A percentile compares a stretch with the other conserved stretches of the same genome.
phyloP scores from a whole-genome alignment of 2,888 invertebrate species.

The Philaethria dido region DNA sequence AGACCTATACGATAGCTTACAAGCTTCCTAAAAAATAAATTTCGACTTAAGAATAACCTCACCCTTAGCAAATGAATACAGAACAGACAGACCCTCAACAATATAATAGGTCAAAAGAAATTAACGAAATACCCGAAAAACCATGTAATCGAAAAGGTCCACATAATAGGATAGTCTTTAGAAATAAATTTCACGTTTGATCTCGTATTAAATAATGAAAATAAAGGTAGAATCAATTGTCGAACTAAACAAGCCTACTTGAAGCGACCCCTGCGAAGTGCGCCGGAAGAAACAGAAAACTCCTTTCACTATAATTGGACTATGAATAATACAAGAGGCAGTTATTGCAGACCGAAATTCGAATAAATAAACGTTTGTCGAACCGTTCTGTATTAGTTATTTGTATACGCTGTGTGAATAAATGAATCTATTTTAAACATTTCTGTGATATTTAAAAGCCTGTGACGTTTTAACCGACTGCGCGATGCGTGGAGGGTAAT shows the following conservation, averaged over 20 bases:
- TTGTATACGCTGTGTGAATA: constrained; percentile 30
- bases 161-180: constrained; percentile 44
- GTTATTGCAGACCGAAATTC: constrained; percentile 74
- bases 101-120: constrained; percentile 26
- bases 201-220: constrained; percentile 73
- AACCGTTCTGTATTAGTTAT: constrained; percentile 43
- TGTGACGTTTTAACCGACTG: too few relatives aligned
- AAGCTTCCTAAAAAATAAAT: background rate
- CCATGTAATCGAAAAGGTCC: constrained; percentile 30
- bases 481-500: too few relatives aligned
- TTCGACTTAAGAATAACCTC: background rate
- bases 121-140: constrained; percentile 27
- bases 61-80: background rate
- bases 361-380: constrained; percentile 63
- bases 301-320: constrained; percentile 83
- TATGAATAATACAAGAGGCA: constrained; percentile 82
- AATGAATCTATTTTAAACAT: constrained; percentile 31
- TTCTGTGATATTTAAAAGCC: constrained; percentile 7
- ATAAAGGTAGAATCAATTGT: constrained; percentile 64
- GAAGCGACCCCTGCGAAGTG: constrained; percentile 54
- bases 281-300: constrained; percentile 66
- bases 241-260: constrained; percentile 65
- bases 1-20: background rate
- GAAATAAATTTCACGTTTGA: constrained; percentile 52
- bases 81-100: constrained; percentile 18